Base-by-base conservation (phyloP, 37 sponge, comb jelly and placozoan species). In the Halichondria panicea region DNA sequence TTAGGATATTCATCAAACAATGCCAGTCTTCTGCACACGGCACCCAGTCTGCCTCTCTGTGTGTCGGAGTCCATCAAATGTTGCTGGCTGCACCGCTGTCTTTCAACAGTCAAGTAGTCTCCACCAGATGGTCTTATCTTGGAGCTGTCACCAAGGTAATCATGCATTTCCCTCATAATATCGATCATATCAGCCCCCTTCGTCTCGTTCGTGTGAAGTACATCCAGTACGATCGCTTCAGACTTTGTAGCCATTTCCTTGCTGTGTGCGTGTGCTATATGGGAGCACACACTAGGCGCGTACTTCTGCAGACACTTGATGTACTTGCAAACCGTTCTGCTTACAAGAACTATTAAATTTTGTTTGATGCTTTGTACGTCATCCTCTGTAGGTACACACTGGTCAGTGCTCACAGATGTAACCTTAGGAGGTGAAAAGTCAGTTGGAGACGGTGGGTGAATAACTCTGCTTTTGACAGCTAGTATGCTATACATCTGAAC, bases 1-100 rank as follows among this genome's bases (percentile, higher is more conserved):
- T 25, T 18, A 55, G 24, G 30, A 80, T 27, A 22, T 15, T 39
- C 50, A 80, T 43, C 24, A 80, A 40, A 37, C 44, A 31, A 42
- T 80, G 81, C 81, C 72, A 80, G 27, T 80, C 81, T 80, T 80
- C 81, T 27, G 15, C 30, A 1, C 22, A 24, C 21, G 70, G 81
- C 22, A 72, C 81, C 25, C 33, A 66, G 81, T 21, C 44, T 15
- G 8, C 54, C 81, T 15, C 45, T 22, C 32, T 39, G 56, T 30
- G 81, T 70, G 40, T 80, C 45, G 25, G 41, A 33, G 38, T 55
- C 55, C 70, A 80, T 70, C 25, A 72, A 12, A 28, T 80, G 81
- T 2, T 67, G 39, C 63, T 80, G 71, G 22, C 63, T 40, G 21
- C 62, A 38, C 21, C 9, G 12, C 53, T 81, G 58, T 24, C 81